Evolutionary conservation across 1,140 invertebrate species (phyloP).

Genomic region (Neelides sp.): DNA sequence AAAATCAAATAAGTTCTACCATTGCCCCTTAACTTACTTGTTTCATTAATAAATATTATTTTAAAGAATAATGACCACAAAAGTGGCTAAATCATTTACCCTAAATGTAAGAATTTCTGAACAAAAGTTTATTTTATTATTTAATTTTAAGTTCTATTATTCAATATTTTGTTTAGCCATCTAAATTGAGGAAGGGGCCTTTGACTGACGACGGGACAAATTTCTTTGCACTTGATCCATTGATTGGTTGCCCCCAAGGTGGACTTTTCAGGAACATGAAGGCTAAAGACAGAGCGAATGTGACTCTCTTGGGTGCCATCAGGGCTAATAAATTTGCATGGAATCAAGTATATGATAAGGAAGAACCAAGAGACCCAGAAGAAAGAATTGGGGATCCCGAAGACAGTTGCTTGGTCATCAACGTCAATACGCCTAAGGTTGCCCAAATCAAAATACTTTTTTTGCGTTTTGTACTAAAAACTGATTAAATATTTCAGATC

Average conservation of each 20-base stretch:
- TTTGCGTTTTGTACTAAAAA: neutral
- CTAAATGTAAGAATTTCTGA: no score
- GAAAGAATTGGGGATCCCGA: neutral
- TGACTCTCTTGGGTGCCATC: neutral
- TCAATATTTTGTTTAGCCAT: no score
- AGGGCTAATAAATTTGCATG: neutral
- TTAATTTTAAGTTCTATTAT: no score
- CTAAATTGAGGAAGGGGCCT: neutral
- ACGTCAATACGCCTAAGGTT: neutral
- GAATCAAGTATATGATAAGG: neutral
- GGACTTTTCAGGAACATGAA: neutral
- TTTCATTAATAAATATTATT: no score
- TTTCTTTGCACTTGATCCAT: neutral
- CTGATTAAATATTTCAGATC: neutral
- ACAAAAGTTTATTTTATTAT: no score
- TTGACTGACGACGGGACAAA: neutral
- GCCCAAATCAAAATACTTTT: neutral
- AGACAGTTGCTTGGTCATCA: neutral
- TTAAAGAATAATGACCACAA: no score
- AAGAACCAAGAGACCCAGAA: neutral
- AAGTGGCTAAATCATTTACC: no score
- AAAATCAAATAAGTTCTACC: no score
- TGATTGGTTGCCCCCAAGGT: neutral
- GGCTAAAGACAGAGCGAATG: neutral
- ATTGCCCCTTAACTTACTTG: no score